phyloP scores from a whole-genome alignment of 2,888 invertebrate genomes.

The Silvanus unidentatus region DNA sequence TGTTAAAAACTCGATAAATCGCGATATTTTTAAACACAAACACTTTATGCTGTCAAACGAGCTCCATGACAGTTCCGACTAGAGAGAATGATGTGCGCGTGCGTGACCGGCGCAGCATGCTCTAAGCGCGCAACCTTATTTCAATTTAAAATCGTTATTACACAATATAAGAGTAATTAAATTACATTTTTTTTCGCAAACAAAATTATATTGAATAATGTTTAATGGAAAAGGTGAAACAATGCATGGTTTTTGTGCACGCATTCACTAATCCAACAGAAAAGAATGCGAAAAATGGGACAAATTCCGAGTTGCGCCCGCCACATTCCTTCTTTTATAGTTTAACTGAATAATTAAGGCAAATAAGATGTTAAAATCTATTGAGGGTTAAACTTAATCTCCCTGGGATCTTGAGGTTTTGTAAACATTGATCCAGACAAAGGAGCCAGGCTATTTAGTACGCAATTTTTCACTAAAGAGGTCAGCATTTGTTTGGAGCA shows the following conservation, averaged over 20 bases:
- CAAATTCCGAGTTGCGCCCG: too few relatives aligned
- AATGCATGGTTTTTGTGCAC: too few relatives aligned
- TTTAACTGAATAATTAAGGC: too few relatives aligned
- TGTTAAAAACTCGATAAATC: constrained; percentile 37
- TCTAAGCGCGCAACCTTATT: constrained; percentile 13
- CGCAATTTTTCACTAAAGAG: constrained; percentile 26
- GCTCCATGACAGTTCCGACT: constrained; percentile 44
- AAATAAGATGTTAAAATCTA: too few relatives aligned
- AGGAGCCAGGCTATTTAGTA: constrained; percentile 11
- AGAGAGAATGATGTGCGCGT: constrained; percentile 21
- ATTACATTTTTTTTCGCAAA: too few relatives aligned
- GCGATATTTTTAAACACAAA: constrained; percentile 43
- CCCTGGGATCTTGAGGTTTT: constrained; percentile 15
- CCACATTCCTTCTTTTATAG: too few relatives aligned
- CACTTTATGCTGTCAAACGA: constrained; percentile 42
- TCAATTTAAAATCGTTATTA: constrained; percentile 2
- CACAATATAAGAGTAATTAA: neutral
- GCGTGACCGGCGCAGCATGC: constrained; percentile 18
- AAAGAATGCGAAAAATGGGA: too few relatives aligned
- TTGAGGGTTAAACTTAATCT: too few relatives aligned
- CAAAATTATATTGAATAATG: too few relatives aligned
- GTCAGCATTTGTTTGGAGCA: constrained; percentile 24
- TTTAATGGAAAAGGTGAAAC: too few relatives aligned
- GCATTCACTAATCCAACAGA: too few relatives aligned
- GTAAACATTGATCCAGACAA: constrained; percentile 14